Conservation (phyloP, 2,888 invertebrate species). For the Chironomus riparius region DNA sequence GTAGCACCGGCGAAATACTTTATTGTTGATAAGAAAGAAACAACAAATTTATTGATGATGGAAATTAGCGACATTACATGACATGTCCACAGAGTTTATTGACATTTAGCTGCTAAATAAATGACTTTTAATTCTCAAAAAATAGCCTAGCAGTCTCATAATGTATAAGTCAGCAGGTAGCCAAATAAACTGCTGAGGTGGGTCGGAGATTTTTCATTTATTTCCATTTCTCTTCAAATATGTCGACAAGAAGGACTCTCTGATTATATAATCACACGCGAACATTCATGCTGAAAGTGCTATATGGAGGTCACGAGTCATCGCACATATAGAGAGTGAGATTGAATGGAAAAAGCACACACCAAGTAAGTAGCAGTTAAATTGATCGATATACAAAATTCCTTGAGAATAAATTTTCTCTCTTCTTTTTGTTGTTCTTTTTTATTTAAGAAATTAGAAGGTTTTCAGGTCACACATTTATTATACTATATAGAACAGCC, state of each 20-base stretch:
- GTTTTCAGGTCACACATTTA: neutral
- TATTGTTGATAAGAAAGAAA: neutral
- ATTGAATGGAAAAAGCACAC: neutral
- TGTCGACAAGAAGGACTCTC: neutral
- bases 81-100: neutral
- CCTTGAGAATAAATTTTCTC: neutral
- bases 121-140: neutral
- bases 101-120: neutral
- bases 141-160: neutral
- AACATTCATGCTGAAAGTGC: neutral
- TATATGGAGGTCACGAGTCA: slow-evolving; percentile 12
- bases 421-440: neutral
- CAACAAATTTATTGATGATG: neutral
- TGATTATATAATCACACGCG: slow-evolving; percentile 5
- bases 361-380: too few species aligned
- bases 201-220: neutral
- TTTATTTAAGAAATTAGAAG: too few species aligned
- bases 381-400: neutral
- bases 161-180: neutral
- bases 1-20: too few species aligned
- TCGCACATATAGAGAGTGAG: neutral
- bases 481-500: neutral
- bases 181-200: neutral
- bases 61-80: neutral
- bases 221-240: too few species aligned